phyloP scores from a whole-genome alignment of 2,113 vertebrate species.

The Centrocercus urophasianus region DNA sequence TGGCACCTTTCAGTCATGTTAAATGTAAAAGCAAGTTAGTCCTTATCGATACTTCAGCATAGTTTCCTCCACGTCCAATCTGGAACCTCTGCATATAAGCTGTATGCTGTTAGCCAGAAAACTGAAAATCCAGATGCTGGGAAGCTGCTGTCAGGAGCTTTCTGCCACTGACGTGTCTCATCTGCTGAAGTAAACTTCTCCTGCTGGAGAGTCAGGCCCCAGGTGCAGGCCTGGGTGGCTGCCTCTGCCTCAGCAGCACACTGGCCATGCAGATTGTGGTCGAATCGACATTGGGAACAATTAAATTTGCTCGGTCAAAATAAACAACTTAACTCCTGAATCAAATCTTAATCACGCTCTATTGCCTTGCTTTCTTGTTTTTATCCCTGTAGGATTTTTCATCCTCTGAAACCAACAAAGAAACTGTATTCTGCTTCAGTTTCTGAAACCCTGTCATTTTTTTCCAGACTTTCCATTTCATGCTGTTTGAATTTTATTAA shows the following conservation, averaged over 20 bases:
- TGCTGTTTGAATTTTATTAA: conserved; percentile 79
- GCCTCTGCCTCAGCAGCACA: background rate
- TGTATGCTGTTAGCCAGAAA: background rate
- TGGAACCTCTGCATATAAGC: background rate
- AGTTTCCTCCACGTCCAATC: background rate
- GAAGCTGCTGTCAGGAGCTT: background rate
- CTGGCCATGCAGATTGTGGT: background rate
- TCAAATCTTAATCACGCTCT: background rate
- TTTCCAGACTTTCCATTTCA: conserved; percentile 79
- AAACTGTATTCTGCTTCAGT: conserved; percentile 62
- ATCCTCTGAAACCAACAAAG: conserved; percentile 48
- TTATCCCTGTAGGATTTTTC: conserved; percentile 9
- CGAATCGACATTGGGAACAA: fast-evolving
- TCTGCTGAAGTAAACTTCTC: fast-evolving
- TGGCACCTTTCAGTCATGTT: background rate
- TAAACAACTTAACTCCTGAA: background rate
- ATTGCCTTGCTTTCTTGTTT: background rate
- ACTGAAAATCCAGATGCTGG: fast-evolving
- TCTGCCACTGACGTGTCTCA: fast-evolving
- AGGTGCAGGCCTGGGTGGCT: fast-evolving
- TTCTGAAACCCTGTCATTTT: conserved; percentile 65
- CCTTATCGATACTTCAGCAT: background rate
- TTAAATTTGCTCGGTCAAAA: background rate
- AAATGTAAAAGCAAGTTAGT: background rate
- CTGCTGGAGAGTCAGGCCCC: background rate